A percentile compares a stretch with the other conserved stretches of the same genome.
phyloP scores from a whole-genome alignment of 2,113 vertebrate species.

The Poeciliopsis retropinna region DNA sequence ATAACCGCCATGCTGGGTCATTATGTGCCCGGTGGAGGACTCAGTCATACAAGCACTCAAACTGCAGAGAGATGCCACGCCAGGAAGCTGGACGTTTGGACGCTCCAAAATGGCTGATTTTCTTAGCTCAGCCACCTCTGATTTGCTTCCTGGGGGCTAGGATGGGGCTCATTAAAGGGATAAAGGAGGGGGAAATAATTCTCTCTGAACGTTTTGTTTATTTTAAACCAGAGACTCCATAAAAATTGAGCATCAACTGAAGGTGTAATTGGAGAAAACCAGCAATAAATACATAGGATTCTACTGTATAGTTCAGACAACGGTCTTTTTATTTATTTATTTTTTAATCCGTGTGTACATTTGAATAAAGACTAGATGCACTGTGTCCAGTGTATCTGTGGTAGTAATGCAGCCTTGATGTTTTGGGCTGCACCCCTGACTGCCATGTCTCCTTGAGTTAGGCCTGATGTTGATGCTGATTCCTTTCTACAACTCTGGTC shows the following conservation, averaged over 20 bases:
- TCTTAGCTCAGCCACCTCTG: conserved; percentile 71
- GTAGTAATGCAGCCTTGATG: conserved; percentile 51
- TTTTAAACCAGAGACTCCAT: conserved; percentile 61
- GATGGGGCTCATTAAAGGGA: conserved; percentile 73
- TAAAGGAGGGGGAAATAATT: conserved; percentile 33
- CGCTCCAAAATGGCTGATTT: conserved; percentile 77
- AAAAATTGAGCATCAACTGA: conserved; percentile 50
- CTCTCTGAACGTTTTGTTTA: conserved; percentile 69
- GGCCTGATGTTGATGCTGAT: conserved; percentile 71
- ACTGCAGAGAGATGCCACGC: conserved; percentile 43
- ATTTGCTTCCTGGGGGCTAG: conserved; percentile 73
- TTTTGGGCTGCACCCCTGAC: conserved; percentile 69
- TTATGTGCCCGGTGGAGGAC: conserved; percentile 82
- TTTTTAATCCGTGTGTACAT: conserved; percentile 4
- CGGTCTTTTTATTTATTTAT: conserved; percentile 1
- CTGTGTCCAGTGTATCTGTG: conserved; percentile 24
- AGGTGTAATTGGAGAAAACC: conserved; percentile 54
- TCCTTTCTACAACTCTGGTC: conserved; percentile 71
- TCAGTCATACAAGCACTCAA: conserved; percentile 66
- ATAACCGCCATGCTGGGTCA: conserved; percentile 80
- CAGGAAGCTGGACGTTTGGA: conserved; percentile 63
- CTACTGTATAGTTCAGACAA: conserved; percentile 3
- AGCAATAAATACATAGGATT: conserved; percentile 18
- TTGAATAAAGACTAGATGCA: conserved; percentile 20
- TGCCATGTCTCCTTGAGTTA: conserved; percentile 67